phyloP scores from a whole-genome alignment of 2,888 invertebrate species.

The Pimpla rufipes region DNA sequence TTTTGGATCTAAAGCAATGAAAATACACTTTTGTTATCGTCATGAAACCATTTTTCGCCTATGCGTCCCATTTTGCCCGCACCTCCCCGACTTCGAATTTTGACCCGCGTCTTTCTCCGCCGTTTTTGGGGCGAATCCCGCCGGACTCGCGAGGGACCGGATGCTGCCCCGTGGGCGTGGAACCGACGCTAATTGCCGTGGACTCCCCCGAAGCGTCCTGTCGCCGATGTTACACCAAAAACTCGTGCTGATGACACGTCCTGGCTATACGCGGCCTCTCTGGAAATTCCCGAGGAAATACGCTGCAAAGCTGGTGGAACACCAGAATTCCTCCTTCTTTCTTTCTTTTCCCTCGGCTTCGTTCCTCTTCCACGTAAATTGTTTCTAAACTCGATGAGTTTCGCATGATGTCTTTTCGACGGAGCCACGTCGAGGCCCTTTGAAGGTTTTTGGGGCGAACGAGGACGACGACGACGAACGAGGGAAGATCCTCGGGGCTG shows the following conservation, averaged over 20 bases:
- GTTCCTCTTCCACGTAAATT: constrained; percentile 30
- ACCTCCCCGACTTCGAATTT: too few species aligned
- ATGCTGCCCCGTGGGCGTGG: constrained; percentile 51
- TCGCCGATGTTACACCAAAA: constrained; percentile 1
- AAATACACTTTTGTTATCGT: too few species aligned
- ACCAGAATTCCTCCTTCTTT: not conserved
- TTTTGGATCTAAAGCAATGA: too few species aligned
- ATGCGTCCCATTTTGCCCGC: too few species aligned
- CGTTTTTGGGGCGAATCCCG: not conserved
- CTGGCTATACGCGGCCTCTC: not conserved
- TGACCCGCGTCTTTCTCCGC: not conserved
- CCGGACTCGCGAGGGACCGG: constrained; percentile 48
- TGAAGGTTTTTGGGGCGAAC: not conserved
- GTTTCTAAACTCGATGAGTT: constrained; percentile 34
- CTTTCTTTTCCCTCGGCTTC: not conserved
- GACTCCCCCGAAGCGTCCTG: constrained; percentile 43
- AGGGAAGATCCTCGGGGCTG: not conserved
- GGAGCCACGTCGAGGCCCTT: constrained; percentile 19
- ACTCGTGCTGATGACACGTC: constrained; percentile 13
- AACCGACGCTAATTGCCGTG: constrained; percentile 61
- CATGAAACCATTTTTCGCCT: too few species aligned
- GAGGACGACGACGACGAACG: not conserved
- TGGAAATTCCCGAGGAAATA: constrained; percentile 28
- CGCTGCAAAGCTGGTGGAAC: not conserved
- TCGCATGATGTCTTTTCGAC: constrained; percentile 27